Conservation (phyloP, 1,140 invertebrate species). For the Zaprionus ghesquierei region DNA sequence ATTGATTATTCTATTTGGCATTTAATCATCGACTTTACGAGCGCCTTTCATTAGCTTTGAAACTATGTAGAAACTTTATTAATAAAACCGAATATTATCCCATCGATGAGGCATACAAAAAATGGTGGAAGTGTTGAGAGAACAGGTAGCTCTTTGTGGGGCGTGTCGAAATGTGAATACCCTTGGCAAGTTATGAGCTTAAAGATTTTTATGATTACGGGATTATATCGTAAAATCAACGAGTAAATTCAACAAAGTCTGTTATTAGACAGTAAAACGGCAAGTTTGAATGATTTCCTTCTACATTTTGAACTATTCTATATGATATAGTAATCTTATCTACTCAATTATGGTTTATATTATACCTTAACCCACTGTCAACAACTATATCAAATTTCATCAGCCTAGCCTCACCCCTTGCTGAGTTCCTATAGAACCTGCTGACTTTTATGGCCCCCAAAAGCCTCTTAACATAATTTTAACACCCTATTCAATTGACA, state of each 20-base stretch:
- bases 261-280: background rate
- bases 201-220: background rate
- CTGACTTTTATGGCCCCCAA: too few relatives aligned
- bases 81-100: background rate
- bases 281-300: background rate
- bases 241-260: background rate
- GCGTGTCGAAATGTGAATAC: background rate
- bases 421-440: background rate
- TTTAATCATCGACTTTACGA: constrained; percentile 44
- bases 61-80: constrained; percentile 11
- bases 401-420: background rate
- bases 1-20: constrained; percentile 54
- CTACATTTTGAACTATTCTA: too few relatives aligned
- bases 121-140: background rate
- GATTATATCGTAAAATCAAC: background rate
- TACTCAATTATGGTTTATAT: background rate
- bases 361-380: background rate
- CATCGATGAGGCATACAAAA: background rate
- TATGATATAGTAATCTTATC: too few relatives aligned
- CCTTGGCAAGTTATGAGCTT: background rate
- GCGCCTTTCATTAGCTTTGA: constrained; percentile 29
- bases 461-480: background rate
- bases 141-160: background rate
- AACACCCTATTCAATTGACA: background rate
- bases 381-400: background rate